Conservation (phyloP, 2,797 vertebrate species). For the Melopsittacus undulatus region DNA sequence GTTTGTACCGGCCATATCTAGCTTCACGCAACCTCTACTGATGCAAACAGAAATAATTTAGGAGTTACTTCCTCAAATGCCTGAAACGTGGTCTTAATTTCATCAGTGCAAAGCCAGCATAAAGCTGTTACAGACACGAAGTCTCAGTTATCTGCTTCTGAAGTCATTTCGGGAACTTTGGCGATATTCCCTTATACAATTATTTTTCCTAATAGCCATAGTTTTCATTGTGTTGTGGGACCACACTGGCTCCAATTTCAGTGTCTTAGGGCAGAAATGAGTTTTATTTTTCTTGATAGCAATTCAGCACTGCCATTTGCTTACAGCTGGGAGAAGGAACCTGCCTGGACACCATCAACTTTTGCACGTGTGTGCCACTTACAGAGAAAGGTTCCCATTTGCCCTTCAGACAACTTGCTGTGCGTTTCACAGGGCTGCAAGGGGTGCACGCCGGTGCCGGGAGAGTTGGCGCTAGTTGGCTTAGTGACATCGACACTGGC, state of each 20-base stretch:
- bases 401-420: background rate
- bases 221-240: slow-evolving; percentile 16
- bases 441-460: background rate
- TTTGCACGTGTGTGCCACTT: rapidly evolving
- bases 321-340: background rate
- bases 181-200: background rate
- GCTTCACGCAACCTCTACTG: slow-evolving; percentile 1
- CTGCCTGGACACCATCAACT: background rate
- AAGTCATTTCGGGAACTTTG: background rate
- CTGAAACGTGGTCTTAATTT: slow-evolving; percentile 8
- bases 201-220: slow-evolving; percentile 16
- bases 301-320: background rate
- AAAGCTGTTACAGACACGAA: background rate
- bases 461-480: background rate
- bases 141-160: slow-evolving; percentile 5
- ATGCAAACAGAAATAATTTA: slow-evolving; percentile 37
- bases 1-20: background rate
- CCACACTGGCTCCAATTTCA: background rate
- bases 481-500: slow-evolving; percentile 51
- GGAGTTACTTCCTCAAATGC: slow-evolving; percentile 45
- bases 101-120: background rate
- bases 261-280: background rate
- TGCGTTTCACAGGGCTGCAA: background rate
- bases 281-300: background rate
- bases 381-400: background rate